Conservation (phyloP, 2,888 invertebrate species). For the Hypomecis atomaria region DNA sequence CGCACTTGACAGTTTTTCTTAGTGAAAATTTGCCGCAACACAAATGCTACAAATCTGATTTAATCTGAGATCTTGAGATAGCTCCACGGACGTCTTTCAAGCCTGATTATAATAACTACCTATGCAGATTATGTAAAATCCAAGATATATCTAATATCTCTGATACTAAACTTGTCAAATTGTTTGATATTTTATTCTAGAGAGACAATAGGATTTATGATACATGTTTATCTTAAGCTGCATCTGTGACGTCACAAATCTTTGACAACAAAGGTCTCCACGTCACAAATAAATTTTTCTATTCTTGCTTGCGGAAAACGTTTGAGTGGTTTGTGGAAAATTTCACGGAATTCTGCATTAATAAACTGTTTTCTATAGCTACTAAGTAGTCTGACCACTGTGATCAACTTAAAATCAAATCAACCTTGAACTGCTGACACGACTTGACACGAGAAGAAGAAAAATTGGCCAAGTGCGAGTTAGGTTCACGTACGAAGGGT, state of each 20-base stretch:
- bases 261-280: constrained; percentile 28
- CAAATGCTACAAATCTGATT: constrained; percentile 2
- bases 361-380: no score
- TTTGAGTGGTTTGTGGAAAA: constrained; percentile 11
- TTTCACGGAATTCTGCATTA: background rate
- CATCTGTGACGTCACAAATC: constrained; percentile 10
- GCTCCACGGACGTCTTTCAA: background rate
- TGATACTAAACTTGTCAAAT: background rate
- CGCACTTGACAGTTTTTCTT: background rate
- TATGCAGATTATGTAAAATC: background rate
- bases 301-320: background rate
- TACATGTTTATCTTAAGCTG: constrained; percentile 9
- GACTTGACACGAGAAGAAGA: no score
- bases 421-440: no score
- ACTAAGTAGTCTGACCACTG: no score
- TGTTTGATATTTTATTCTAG: background rate
- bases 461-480: no score
- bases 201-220: constrained; percentile 9
- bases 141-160: background rate
- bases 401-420: no score
- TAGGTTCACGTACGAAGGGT: no score
- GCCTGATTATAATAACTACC: constrained; percentile 1
- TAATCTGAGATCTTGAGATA: constrained; percentile 10
- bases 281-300: constrained; percentile 6
- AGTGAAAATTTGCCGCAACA: background rate